These are phyloP conservation scores for Asarcornis scutulata DNA, from an alignment of 2,113 vertebrate species.

Conservation along the genomic window DNA sequence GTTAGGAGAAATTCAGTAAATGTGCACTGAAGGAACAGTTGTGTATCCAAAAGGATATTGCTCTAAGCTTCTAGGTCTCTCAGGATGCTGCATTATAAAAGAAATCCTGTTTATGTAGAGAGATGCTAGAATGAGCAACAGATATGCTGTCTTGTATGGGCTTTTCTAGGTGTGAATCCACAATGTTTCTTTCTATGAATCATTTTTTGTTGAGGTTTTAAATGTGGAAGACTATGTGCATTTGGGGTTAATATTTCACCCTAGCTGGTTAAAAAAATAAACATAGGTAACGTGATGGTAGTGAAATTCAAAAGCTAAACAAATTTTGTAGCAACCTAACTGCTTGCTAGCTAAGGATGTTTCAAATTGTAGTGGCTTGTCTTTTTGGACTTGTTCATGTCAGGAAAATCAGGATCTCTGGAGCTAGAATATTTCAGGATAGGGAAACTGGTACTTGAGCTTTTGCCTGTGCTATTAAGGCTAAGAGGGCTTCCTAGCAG, in stretches of 20 bases:
- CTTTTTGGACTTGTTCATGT: not conserved
- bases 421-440: not conserved
- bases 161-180: not conserved
- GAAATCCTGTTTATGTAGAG: not conserved
- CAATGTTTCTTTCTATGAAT: not conserved
- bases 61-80: not conserved
- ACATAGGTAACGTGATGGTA: not conserved
- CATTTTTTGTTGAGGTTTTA: not conserved
- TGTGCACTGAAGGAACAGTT: not conserved
- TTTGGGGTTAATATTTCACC: not conserved
- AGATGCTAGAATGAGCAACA: not conserved
- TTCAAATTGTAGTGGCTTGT: not conserved
- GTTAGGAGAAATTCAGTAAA: not conserved
- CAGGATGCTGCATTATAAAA: not conserved
- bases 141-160: not conserved
- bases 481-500: not conserved
- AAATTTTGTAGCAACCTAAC: not conserved
- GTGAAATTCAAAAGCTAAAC: not conserved
- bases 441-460: not conserved
- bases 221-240: not conserved
- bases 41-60: constrained; percentile 15
- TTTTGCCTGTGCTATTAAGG: not conserved
- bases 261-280: not conserved
- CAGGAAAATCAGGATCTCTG: not conserved
- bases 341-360: not conserved